These are phyloP conservation scores for Phyto melanocephala DNA, from an alignment of 2,888 invertebrate genomes.

Conservation along the genomic window DNA sequence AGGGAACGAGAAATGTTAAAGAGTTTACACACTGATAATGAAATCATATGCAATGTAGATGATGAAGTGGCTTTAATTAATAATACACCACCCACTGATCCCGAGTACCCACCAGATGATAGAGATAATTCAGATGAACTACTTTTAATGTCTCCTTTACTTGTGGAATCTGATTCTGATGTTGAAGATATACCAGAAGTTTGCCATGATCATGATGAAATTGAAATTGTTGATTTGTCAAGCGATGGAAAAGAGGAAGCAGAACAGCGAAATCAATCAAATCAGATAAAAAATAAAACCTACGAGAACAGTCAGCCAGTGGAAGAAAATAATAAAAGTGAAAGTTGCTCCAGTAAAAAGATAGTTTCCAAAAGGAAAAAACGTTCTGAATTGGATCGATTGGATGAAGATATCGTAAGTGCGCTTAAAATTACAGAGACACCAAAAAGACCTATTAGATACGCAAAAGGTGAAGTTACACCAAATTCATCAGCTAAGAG, in stretches of 20 bases:
- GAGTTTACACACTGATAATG: conserved; percentile 7
- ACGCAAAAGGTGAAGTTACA: not conserved
- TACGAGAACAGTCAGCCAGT: not conserved
- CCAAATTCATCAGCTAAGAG: conserved; percentile 1
- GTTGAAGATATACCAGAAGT: conserved; percentile 53
- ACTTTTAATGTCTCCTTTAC: conserved; percentile 75
- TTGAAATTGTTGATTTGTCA: conserved; percentile 56
- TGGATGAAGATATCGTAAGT: conserved; percentile 40
- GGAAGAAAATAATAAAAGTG: not conserved
- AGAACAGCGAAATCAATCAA: not conserved
- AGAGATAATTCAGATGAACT: conserved; percentile 72
- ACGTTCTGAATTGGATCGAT: conserved; percentile 15
- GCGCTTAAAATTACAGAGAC: conserved; percentile 14
- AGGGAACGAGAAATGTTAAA: conserved; percentile 22
- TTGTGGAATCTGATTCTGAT: conserved; percentile 74
- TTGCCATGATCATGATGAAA: conserved; percentile 35
- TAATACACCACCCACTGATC: not conserved
- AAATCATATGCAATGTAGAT: conserved; percentile 38
- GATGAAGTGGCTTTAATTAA: conserved; percentile 62
- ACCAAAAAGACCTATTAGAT: conserved; percentile 18
- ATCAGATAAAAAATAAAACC: not conserved
- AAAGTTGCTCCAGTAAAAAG: not conserved
- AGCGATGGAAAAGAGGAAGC: conserved; percentile 33
- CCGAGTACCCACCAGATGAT: not conserved
- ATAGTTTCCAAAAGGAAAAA: conserved; percentile 6